Evolutionary conservation across 2,888 invertebrate species (phyloP).

Genomic region (Phortica okadai): DNA sequence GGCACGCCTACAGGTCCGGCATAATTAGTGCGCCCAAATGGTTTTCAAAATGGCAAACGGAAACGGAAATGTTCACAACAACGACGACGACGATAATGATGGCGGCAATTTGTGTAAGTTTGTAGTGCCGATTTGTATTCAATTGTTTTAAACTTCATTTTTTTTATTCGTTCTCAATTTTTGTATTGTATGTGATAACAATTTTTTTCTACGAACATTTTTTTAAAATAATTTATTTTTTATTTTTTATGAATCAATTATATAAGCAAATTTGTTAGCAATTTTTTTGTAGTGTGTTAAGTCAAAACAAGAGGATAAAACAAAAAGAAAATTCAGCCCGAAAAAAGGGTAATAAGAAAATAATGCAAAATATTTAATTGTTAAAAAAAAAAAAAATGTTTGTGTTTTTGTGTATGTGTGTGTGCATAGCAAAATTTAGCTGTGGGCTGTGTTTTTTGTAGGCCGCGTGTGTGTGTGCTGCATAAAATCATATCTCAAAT

Average conservation of each 20-base stretch:
- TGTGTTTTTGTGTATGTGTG: neutral
- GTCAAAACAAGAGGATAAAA: neutral
- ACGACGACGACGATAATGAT: neutral
- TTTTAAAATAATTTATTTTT: neutral
- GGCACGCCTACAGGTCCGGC: conserved; percentile 38
- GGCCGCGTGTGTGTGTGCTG: neutral
- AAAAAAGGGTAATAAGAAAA: neutral
- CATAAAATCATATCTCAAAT: neutral
- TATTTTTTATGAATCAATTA: too few species aligned
- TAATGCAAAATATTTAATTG: neutral
- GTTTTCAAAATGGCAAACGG: neutral
- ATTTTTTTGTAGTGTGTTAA: neutral
- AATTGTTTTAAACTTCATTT: neutral
- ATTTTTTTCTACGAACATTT: conserved; percentile 29
- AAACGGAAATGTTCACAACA: neutral
- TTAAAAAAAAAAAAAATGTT: too few species aligned
- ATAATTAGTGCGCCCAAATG: neutral
- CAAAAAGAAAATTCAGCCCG: neutral
- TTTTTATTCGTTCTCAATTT: conserved; percentile 33
- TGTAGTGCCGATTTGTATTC: neutral
- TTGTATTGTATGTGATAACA: conserved; percentile 46
- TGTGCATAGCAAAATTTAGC: neutral
- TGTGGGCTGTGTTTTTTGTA: neutral
- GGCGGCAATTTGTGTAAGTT: conserved; percentile 48
- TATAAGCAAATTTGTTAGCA: neutral